These are phyloP conservation scores for Berghia stephanieae DNA, from an alignment of 1,140 invertebrate species.

Conservation along the genomic window DNA sequence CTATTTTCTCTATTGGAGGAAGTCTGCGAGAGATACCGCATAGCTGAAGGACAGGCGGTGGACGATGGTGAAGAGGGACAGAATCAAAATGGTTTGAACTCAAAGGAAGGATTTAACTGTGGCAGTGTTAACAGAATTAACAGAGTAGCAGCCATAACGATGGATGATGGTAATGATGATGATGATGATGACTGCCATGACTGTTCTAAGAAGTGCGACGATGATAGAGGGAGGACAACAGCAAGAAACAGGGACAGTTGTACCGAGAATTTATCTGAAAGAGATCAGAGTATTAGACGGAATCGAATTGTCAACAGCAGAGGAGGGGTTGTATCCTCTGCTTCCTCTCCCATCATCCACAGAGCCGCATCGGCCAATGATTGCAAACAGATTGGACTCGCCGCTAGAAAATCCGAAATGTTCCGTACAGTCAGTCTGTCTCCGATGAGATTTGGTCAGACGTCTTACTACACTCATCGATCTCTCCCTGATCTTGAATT, in stretches of 20 bases:
- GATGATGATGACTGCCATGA: not conserved
- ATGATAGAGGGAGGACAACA: not conserved
- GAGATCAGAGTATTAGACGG: not conserved
- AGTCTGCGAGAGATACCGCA: conserved; percentile 36
- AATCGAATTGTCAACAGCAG: not conserved
- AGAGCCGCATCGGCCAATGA: conserved; percentile 35
- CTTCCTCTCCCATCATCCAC: not conserved
- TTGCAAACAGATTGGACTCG: conserved; percentile 4
- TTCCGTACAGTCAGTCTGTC: conserved; percentile 36
- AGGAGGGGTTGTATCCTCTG: not conserved
- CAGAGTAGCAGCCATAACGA: too few relatives aligned
- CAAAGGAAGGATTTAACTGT: too few relatives aligned
- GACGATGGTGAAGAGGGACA: not conserved
- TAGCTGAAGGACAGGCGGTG: not conserved
- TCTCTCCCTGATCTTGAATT: conserved; percentile 59
- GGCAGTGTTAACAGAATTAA: too few relatives aligned
- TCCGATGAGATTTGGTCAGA: conserved; percentile 35
- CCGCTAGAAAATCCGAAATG: conserved; percentile 19
- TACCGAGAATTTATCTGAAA: not conserved
- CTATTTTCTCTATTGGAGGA: conserved; percentile 52
- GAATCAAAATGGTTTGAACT: too few relatives aligned
- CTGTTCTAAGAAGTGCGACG: not conserved
- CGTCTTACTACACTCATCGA: conserved; percentile 48
- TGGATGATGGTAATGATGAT: not conserved
- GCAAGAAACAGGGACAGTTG: not conserved